phyloP scores from a whole-genome alignment of 1,140 invertebrate species.

The Amyelois transitella region DNA sequence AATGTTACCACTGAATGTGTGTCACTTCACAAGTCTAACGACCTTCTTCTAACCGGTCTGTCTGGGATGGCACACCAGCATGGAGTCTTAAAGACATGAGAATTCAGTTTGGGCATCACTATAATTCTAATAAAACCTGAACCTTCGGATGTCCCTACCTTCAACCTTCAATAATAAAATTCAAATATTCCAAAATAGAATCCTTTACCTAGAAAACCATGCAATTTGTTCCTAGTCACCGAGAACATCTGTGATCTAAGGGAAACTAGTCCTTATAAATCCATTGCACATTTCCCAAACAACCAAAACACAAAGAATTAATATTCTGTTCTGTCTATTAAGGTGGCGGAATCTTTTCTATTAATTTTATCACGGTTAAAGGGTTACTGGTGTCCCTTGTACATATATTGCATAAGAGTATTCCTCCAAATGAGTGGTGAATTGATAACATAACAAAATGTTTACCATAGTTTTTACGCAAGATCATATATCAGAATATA shows the following conservation, averaged over 20 bases:
- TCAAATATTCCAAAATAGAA: not conserved
- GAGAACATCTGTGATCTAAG: not conserved
- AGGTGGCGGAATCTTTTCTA: slow-evolving; percentile 63
- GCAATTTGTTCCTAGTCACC: too few relatives aligned
- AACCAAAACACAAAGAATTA: slow-evolving; percentile 30
- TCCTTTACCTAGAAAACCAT: not conserved
- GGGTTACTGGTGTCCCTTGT: slow-evolving; percentile 49
- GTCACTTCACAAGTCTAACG: slow-evolving; percentile 70
- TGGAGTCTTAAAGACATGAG: slow-evolving; percentile 48
- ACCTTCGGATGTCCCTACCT: slow-evolving; percentile 19
- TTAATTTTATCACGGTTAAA: slow-evolving; percentile 49
- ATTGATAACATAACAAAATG: slow-evolving; percentile 32
- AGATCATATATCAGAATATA: not conserved
- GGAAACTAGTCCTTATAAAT: slow-evolving; percentile 28
- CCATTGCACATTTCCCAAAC: slow-evolving; percentile 29
- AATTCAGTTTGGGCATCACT: slow-evolving; percentile 50
- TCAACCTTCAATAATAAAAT: slow-evolving; percentile 4
- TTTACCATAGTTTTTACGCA: slow-evolving; percentile 14
- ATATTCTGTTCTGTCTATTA: slow-evolving; percentile 55
- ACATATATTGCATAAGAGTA: slow-evolving; percentile 25
- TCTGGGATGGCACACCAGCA: slow-evolving; percentile 72
- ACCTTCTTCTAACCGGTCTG: slow-evolving; percentile 73
- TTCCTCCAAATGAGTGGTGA: slow-evolving; percentile 25
- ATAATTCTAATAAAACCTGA: slow-evolving; percentile 41
- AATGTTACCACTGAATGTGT: slow-evolving; percentile 58